Evolutionary conservation across 2,113 vertebrate species (phyloP).

Genomic region (Aphyosemion australe): DNA sequence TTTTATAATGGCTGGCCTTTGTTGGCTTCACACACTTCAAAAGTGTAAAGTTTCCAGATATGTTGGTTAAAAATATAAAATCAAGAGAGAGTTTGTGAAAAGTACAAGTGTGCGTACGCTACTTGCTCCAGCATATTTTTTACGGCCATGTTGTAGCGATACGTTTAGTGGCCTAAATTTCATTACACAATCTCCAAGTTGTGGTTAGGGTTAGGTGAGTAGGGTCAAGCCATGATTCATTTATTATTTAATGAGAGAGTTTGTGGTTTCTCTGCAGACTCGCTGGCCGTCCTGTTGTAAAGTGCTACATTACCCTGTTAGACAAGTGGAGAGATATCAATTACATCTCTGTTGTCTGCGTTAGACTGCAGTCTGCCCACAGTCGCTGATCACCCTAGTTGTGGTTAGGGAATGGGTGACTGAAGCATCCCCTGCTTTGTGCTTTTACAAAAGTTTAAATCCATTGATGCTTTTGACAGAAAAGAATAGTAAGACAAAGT

Average conservation of each 20-base stretch:
- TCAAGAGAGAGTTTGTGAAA: no score
- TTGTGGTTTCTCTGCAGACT: slow-evolving; percentile 44
- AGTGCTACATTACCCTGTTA: slow-evolving; percentile 37
- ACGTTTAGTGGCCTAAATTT: slow-evolving; percentile 19
- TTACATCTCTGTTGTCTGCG: slow-evolving; percentile 33
- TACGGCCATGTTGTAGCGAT: slow-evolving; percentile 16
- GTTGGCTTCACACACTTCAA: no score
- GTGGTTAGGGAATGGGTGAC: slow-evolving; percentile 17
- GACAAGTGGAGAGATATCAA: slow-evolving; percentile 40
- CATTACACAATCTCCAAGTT: slow-evolving; percentile 23
- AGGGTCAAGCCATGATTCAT: slow-evolving; percentile 26
- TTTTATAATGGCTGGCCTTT: no score
- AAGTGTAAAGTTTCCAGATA: no score
- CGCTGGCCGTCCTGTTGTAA: slow-evolving; percentile 25
- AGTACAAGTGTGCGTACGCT: not conserved
- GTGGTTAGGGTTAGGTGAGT: slow-evolving; percentile 30
- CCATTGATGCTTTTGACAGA: no score
- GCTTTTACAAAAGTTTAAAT: not conserved
- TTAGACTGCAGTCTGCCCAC: slow-evolving; percentile 26
- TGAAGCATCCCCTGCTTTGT: slow-evolving; percentile 16
- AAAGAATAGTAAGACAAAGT: no score
- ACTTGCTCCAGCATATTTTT: not conserved
- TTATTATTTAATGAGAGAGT: slow-evolving; percentile 30
- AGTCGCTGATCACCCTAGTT: slow-evolving; percentile 21
- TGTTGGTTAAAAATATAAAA: not conserved